Percentiles rank a stretch among this genome's conserved stretches.
Conservation (phyloP, 2,797 vertebrate genomes). For the Phalanger gymnotis region DNA sequence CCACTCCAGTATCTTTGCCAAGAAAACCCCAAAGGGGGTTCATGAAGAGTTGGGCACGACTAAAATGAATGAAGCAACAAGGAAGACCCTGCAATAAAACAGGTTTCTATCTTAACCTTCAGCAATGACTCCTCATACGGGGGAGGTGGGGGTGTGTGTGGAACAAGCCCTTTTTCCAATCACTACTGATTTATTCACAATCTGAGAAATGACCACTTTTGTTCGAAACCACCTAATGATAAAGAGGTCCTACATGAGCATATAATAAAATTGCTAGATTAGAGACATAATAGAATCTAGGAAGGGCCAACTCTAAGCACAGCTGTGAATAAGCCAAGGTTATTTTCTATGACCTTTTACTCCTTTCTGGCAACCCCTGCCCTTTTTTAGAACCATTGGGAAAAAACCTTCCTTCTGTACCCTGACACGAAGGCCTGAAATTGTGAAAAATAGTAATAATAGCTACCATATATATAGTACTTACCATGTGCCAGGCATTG, state of each 20-base stretch:
- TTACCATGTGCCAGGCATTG: not conserved
- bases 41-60: not conserved
- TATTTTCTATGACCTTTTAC: not conserved
- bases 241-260: constrained; percentile 3
- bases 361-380: constrained; percentile 2
- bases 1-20: no score
- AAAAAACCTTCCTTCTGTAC: not conserved
- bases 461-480: not conserved
- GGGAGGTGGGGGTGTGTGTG: no score
- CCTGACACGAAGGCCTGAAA: not conserved
- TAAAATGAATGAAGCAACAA: not conserved
- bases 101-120: constrained; percentile 55
- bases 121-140: constrained; percentile 14
- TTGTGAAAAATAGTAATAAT: no score
- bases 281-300: constrained; percentile 45
- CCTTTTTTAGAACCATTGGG: no score
- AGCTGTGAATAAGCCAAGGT: not conserved
- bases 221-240: constrained; percentile 52
- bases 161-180: constrained; percentile 27
- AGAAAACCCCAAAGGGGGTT: not conserved
- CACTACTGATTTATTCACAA: constrained; percentile 53
- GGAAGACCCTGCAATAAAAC: not conserved
- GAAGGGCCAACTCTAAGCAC: not conserved
- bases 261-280: constrained; percentile 32
- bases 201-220: constrained; percentile 68